Base-by-base conservation (phyloP, 2,113 vertebrate species). In the Apeltes quadracus region DNA sequence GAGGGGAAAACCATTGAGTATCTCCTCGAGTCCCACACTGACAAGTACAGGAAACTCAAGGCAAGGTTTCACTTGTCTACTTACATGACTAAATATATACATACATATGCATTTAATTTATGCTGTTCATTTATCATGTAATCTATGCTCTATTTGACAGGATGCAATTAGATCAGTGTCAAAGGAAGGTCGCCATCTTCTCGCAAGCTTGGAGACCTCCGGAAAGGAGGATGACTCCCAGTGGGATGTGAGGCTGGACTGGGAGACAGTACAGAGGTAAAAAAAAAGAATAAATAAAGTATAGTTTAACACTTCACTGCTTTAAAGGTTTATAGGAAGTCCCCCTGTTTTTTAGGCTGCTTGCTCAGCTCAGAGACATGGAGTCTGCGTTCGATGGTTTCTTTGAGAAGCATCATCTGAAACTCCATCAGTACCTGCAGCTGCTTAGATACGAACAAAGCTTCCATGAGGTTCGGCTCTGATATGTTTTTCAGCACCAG, bases 311-410 rank as follows among this genome's bases (percentile, higher is more conserved):
- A 22, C 6, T 36, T 44, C 12, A 54, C 23, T 1, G 8, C 41
- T 59, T 55, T 36, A 61, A 12, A 67, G 39, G 39, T 65, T 8
- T 44, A 25, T 25, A 12, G 5, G 22, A 39, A 43, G 15, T 41
- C n/a, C 15, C 12, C 67, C 0, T 69, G 32, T 56, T 43, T 69
- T 78, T 54, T 77, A 99, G 97, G 88, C 95, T 99, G 59, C 95
- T 98, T 3, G 88, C 93, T 39, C 97, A 99, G 91, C 93, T 99
- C 71, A 92, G 79, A 69, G 97, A 99, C 84, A 99, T 98, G 97
- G 97, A 99, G 90, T 95, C 85, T 3, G 97, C 97, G 68, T 99
- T 99, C 75, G 97, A 99, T 41, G 97, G 96, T 79, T 99, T 98
- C 94, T 99, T 98, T 93, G 97, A 98, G 81, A 99, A 99, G 75